Conservation (phyloP, 2,888 invertebrate species). For the Geophilus truncorum region DNA sequence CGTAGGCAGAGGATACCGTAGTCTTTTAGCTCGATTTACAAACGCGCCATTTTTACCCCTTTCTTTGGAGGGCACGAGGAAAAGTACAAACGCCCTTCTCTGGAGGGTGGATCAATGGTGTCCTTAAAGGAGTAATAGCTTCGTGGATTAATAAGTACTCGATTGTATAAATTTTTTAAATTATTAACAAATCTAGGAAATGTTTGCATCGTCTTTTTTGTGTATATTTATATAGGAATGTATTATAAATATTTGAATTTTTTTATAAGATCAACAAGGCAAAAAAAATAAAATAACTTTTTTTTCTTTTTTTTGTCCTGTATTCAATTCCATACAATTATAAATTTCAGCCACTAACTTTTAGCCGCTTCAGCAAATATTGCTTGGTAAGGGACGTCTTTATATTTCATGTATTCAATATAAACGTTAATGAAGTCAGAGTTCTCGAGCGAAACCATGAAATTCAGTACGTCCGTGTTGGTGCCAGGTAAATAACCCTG, state of each 20-base stretch:
- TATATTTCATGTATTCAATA: conserved; percentile 29
- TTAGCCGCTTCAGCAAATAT: conserved; percentile 30
- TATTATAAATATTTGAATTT: not conserved
- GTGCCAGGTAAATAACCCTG: not conserved
- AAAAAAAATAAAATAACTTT: not conserved
- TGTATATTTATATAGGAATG: not conserved
- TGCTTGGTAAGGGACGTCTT: conserved; percentile 16
- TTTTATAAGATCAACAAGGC: not conserved
- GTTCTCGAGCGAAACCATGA: conserved; percentile 25
- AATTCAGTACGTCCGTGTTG: conserved; percentile 26
- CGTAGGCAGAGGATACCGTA: conserved; percentile 78
- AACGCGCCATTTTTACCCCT: conserved; percentile 37
- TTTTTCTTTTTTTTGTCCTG: not conserved
- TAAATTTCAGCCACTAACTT: not conserved
- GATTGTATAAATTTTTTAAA: not conserved
- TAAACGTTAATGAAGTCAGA: not conserved
- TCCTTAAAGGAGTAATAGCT: not conserved
- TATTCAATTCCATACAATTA: not conserved
- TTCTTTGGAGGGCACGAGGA: conserved; percentile 41
- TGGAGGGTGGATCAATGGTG: conserved; percentile 59
- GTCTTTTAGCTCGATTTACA: conserved; percentile 54
- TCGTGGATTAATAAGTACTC: too few relatives aligned
- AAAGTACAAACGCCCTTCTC: conserved; percentile 62
- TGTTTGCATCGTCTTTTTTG: not conserved
- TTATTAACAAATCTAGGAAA: not conserved